Conservation (phyloP, 2,113 vertebrate species). For the Numida meleagris region DNA sequence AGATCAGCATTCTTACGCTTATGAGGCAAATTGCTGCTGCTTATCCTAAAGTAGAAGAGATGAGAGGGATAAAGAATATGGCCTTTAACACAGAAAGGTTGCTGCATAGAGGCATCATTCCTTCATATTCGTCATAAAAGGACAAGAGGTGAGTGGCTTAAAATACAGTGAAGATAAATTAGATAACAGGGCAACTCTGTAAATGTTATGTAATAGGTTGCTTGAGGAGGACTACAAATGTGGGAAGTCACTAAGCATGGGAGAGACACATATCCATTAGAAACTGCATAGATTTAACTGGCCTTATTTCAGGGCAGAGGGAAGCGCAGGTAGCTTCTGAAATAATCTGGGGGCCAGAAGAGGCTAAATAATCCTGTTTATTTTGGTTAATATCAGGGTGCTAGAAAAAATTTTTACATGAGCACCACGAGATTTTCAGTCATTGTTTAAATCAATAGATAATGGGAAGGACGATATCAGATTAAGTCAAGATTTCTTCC, state of each 20-base stretch:
- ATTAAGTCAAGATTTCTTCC: neutral
- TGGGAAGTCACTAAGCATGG: neutral
- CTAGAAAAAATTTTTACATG: neutral
- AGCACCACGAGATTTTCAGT: neutral
- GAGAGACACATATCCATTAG: neutral
- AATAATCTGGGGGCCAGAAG: neutral
- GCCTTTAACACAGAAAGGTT: rapidly evolving
- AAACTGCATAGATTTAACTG: neutral
- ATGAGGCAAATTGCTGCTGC: neutral
- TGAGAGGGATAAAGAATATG: neutral
- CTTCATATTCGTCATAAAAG: neutral
- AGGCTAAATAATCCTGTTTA: neutral
- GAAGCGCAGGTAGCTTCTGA: neutral
- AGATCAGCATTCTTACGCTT: neutral
- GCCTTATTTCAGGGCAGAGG: neutral
- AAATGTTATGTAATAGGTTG: neutral
- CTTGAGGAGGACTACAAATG: neutral
- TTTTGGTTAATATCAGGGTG: neutral
- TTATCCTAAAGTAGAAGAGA: neutral
- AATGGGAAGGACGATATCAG: neutral
- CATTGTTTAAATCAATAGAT: neutral
- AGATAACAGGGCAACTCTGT: neutral
- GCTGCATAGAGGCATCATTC: neutral
- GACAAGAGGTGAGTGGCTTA: neutral
- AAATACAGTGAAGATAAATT: neutral